These are phyloP conservation scores for Megastigmus dorsalis DNA, from an alignment of 2,888 invertebrate species.

Conservation along the genomic window DNA sequence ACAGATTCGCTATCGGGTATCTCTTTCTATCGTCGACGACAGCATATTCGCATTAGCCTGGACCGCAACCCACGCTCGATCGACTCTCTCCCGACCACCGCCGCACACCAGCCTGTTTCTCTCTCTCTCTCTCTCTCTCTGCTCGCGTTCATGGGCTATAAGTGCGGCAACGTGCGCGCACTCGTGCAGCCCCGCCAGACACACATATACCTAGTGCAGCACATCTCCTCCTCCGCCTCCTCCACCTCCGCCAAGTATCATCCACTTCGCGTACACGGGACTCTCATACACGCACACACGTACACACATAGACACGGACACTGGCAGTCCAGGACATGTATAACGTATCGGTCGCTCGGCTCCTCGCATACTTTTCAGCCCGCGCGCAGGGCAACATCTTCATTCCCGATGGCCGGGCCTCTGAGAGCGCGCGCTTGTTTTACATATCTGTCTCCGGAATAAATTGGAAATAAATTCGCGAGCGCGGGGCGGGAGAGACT, in stretches of 20 bases:
- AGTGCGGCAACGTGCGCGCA: background rate
- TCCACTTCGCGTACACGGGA: background rate
- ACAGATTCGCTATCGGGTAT: slow-evolving; percentile 74
- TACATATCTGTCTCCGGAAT: slow-evolving; percentile 23
- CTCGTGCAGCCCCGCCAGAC: background rate
- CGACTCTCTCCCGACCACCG: slow-evolving; percentile 65
- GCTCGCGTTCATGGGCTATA: slow-evolving; percentile 1
- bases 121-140: background rate
- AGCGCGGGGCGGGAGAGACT: no score
- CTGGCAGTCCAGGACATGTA: no score
- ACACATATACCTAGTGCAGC: no score
- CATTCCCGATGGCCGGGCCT: background rate
- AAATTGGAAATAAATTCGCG: slow-evolving; percentile 24
- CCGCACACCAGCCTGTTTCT: background rate
- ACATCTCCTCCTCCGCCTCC: background rate
- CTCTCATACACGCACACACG: no score
- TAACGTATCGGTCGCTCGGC: background rate
- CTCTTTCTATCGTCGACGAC: slow-evolving; percentile 75
- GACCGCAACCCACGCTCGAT: slow-evolving; percentile 74
- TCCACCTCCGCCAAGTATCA: background rate
- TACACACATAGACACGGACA: no score
- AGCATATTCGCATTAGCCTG: slow-evolving; percentile 75
- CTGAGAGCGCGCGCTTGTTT: no score
- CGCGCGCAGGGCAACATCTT: background rate
- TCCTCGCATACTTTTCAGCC: background rate